Conservation (phyloP, 2,797 vertebrate genomes). For the Cephalopachus bancanus region DNA sequence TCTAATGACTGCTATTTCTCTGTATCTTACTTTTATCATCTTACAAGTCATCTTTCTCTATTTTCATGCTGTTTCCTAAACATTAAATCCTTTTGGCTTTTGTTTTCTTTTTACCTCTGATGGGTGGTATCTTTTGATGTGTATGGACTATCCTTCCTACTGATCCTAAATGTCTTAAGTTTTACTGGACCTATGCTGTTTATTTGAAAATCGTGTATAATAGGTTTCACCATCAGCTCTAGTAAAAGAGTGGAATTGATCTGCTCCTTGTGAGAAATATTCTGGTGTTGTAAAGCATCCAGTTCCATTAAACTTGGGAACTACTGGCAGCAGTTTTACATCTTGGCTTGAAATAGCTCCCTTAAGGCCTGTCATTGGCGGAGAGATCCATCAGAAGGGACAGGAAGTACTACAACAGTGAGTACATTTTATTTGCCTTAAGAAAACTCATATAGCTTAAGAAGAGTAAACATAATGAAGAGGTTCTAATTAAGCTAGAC, state of each 20-base stretch:
- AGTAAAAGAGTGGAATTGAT: slow-evolving; percentile 59
- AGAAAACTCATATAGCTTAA: background rate
- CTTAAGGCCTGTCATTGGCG: slow-evolving; percentile 62
- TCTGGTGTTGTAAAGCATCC: slow-evolving; percentile 40
- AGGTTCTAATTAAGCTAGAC: slow-evolving; percentile 7
- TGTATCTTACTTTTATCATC: background rate
- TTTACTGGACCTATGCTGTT: slow-evolving; percentile 31
- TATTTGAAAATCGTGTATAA: slow-evolving; percentile 44
- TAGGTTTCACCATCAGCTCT: slow-evolving; percentile 39
- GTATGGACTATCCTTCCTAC: background rate
- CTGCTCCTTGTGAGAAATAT: slow-evolving; percentile 39
- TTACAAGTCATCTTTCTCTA: slow-evolving; percentile 1
- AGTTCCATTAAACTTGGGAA: slow-evolving; percentile 68
- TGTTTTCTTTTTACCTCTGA: slow-evolving; percentile 5
- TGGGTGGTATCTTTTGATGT: background rate
- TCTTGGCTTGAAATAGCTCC: slow-evolving; percentile 67
- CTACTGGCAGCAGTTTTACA: slow-evolving; percentile 67
- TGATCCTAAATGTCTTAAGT: slow-evolving; percentile 9
- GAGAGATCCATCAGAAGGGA: slow-evolving; percentile 71
- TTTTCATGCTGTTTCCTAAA: slow-evolving; percentile 15
- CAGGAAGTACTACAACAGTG: slow-evolving; percentile 70
- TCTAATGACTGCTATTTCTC: slow-evolving; percentile 20
- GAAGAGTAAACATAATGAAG: background rate
- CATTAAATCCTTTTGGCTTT: background rate
- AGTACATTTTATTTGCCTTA: slow-evolving; percentile 75